phyloP scores from a whole-genome alignment of 2,113 vertebrate species.

The Etia nguti region DNA sequence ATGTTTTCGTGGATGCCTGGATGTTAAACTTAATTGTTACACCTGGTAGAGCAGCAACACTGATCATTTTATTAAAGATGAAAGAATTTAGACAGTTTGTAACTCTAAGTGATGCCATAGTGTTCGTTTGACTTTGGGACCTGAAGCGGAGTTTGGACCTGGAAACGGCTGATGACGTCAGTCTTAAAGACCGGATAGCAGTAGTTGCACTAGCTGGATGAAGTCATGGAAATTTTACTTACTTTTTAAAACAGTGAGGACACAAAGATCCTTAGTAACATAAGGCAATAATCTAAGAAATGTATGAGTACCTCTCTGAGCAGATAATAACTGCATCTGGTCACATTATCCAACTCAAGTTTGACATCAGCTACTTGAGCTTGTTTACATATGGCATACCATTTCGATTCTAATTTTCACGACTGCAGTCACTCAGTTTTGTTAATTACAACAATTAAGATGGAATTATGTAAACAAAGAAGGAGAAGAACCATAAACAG shows the following conservation, averaged over 20 bases:
- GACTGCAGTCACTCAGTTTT: background rate
- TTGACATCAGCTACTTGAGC: background rate
- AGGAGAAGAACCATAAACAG: background rate
- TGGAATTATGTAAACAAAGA: background rate
- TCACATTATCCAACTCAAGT: background rate
- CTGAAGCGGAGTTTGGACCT: too few relatives aligned
- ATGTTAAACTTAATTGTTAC: too few relatives aligned
- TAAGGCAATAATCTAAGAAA: background rate
- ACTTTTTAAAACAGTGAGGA: background rate
- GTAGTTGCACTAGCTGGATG: background rate
- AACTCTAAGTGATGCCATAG: too few relatives aligned
- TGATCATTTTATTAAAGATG: too few relatives aligned
- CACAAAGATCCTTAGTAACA: background rate
- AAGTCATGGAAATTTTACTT: background rate
- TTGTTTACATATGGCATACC: background rate
- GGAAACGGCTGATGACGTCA: too few relatives aligned
- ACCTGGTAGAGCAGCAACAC: too few relatives aligned
- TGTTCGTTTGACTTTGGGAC: too few relatives aligned
- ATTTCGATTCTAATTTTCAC: background rate
- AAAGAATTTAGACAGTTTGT: too few relatives aligned
- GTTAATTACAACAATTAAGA: background rate
- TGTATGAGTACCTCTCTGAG: background rate
- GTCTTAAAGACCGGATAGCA: too few relatives aligned
- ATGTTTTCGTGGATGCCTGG: too few relatives aligned
- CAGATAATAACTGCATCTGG: background rate